Evolutionary conservation across 1,140 invertebrate species (phyloP), one percentile per base, ranked within the genome.

Genomic region (Dendroctonus ponderosae): DNA sequence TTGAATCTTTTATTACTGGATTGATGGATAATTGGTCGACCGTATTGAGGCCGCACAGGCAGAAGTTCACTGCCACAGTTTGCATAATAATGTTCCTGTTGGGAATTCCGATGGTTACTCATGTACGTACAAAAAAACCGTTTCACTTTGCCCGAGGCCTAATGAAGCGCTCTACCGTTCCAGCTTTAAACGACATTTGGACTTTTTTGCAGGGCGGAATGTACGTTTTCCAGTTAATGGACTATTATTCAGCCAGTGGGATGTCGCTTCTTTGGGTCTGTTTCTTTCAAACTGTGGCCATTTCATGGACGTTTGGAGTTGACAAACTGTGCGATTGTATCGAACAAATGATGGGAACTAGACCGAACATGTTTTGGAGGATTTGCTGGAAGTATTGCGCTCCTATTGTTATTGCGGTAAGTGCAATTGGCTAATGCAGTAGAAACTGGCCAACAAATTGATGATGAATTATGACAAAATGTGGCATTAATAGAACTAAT

Each of bases 211-310:
- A 79, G 87, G 87, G 87, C 15, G 87, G 88, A 64, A 86, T 87
- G 76, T 90, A 87, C 71, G 83, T 89, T 66, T 89, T 90, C 75
- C 87, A 89, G 79, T 71, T 90, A 62, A 87, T 89, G 82, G 88
- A 90, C 73, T 87, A 85, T 72, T 90, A 90, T 72, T 87, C 87
- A 7, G 87, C 86, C 9, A 85, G 85, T 67, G 87, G 88, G 37
- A 85, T 89, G 79, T 84, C 87, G 38, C 79, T 89, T 41, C 75
- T 89, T 3, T 87, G 86, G 82, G 85, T 87, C 3, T 86, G 85
- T 71, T 85, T 89, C 75, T 86, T 87, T 70, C 86, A 89, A 79
- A 87, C 85, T 42, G 79, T 88, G 43, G 84, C 82, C 4, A 83
- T 89, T 66, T 85, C 85, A 0, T 89, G 87, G 87, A 82, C 88